Evolutionary conservation across 2,888 invertebrate genomes (phyloP), one percentile per base, ranked within the genome.

Genomic region (Cheiracanthium punctorium): DNA sequence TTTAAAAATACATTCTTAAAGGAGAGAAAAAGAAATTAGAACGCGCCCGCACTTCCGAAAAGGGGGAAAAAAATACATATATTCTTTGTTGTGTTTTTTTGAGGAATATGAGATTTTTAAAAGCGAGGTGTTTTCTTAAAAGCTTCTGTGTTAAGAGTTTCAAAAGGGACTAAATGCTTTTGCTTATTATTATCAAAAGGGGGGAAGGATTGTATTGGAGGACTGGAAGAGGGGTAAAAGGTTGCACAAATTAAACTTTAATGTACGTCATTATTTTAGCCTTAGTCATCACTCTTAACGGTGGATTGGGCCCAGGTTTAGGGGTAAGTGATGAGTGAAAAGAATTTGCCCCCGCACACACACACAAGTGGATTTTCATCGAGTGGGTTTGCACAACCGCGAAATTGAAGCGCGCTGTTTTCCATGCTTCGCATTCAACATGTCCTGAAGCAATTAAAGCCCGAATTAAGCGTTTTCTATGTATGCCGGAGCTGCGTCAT

Each of bases 1-100:
- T 85, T 85, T 85, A 85, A 85, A 85, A 85, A 85, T 77, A 76
- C 84, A 85, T 85, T 85, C 84, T 85, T 76, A 77, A 74, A 82
- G 58, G 41, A 70, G n/a, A 82, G 79, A 85, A 85, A 85, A 85
- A 85, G 84, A 80, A 85, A 85, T 79, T 84, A 77, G 67, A 79
- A 69, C 69, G 30, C 52, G 52, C 30, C 24, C 64, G 73, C 69
- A 12, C 32, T 74, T 69, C 58, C 58, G n/a, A 72, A 58, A 37
- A 20, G 12, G 30, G 32, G 73, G 79, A 74, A 79, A 58, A 20
- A n/a, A n/a, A n/a, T n/a, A n/a, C n/a, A n/a, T n/a, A n/a, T n/a
- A n/a, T n/a, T 30, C 32, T 48, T 41, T 33, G 32, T 67, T 24
- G 32, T 76, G 67, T 70, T 74, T 37, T 79, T 84, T 82, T 77